Conservation (phyloP, 2,888 invertebrate genomes). For the Salpingus planirostris region DNA sequence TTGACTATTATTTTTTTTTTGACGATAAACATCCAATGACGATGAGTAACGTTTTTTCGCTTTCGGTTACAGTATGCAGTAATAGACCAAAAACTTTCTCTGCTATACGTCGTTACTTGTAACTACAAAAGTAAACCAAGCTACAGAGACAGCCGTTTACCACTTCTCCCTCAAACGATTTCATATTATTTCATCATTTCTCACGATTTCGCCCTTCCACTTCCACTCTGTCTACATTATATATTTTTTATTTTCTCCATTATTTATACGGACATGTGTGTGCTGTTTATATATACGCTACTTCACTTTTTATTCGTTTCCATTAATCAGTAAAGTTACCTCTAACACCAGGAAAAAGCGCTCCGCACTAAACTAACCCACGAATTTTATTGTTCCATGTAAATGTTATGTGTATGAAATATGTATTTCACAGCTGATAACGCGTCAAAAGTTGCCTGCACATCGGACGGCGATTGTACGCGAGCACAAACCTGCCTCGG, state of each 20-base stretch:
- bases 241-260: not conserved
- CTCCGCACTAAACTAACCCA: slow-evolving; percentile 17
- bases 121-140: slow-evolving; percentile 19
- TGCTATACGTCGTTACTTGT: slow-evolving; percentile 28
- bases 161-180: too few species aligned
- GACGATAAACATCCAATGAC: slow-evolving; percentile 29
- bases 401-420: slow-evolving; percentile 30
- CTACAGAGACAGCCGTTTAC: slow-evolving; percentile 18
- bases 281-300: too few species aligned
- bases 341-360: slow-evolving; percentile 11
- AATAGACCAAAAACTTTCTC: slow-evolving; percentile 24
- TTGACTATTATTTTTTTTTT: too few species aligned
- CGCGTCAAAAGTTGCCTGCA: slow-evolving; percentile 41
- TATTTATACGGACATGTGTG: too few species aligned
- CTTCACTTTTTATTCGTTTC: slow-evolving; percentile 11
- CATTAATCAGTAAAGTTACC: slow-evolving; percentile 3
- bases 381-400: slow-evolving; percentile 23
- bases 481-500: slow-evolving; percentile 46
- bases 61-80: slow-evolving; percentile 33
- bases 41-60: slow-evolving; percentile 28
- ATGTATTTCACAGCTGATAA: slow-evolving; percentile 43
- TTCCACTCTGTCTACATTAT: slow-evolving; percentile 5
- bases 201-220: slow-evolving; percentile 12
- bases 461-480: slow-evolving; percentile 46
- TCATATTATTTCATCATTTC: too few species aligned